Percentiles rank a stretch among this genome's conserved stretches.
These are phyloP conservation scores for Aphis craccivora DNA, from an alignment of 1,140 invertebrate species.

Conservation along the genomic window DNA sequence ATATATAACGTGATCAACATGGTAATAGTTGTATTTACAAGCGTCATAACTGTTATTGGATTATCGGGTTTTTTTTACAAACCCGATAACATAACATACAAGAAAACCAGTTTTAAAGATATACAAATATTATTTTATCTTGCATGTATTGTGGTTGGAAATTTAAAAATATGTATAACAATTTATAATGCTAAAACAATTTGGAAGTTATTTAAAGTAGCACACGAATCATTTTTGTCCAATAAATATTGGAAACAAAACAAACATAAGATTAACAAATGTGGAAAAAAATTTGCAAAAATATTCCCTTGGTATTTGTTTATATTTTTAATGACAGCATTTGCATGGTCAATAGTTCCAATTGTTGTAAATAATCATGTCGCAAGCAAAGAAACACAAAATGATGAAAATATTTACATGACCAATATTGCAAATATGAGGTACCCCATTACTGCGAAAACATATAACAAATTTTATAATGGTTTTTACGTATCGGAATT, in stretches of 20 bases:
- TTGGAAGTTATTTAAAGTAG: background rate
- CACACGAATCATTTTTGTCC: background rate
- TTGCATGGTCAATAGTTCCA: background rate
- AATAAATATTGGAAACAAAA: slow-evolving; percentile 12
- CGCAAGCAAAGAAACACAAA: background rate
- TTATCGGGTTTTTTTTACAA: background rate
- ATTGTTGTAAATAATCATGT: background rate
- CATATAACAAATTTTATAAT: background rate
- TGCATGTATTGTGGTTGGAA: background rate
- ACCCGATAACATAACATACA: background rate
- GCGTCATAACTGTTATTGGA: background rate
- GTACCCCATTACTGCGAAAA: background rate
- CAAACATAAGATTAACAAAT: background rate
- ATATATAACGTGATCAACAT: background rate
- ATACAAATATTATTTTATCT: background rate
- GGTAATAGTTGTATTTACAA: background rate
- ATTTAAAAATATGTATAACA: background rate
- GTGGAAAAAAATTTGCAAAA: background rate
- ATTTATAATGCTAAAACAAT: background rate
- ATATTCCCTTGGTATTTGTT: background rate
- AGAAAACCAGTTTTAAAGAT: background rate
- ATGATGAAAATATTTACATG: background rate
- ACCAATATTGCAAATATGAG: background rate
- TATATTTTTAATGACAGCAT: background rate
- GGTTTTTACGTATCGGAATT: background rate